Evolutionary conservation across 1,140 invertebrate genomes (phyloP).

Genomic region (Drosophila pectinifera): DNA sequence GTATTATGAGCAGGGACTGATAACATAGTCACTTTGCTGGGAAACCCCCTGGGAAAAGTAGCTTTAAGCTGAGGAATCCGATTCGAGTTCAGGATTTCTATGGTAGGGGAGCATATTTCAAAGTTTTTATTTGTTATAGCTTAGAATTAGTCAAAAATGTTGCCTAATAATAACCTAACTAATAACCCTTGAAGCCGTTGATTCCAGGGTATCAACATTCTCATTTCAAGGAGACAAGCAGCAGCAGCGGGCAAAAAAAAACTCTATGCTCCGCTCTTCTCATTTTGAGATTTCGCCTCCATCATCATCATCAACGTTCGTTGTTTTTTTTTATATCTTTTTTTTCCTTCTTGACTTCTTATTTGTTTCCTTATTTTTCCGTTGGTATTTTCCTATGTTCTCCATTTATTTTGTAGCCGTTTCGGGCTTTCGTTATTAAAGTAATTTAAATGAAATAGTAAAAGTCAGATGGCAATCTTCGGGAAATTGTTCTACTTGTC

Average conservation of each 20-base stretch:
- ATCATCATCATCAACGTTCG: constrained; percentile 46
- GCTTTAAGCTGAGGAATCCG: too few relatives aligned
- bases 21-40: too few relatives aligned
- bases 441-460: constrained; percentile 49
- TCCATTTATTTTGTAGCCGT: constrained; percentile 34
- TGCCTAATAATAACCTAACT: not conserved
- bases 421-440: constrained; percentile 37
- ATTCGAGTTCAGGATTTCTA: too few relatives aligned
- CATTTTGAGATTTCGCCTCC: constrained; percentile 38
- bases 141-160: too few relatives aligned
- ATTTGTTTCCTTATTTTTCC: not conserved
- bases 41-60: too few relatives aligned
- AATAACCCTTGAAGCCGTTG: not conserved
- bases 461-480: constrained; percentile 21
- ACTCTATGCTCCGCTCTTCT: constrained; percentile 24
- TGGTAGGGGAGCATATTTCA: too few relatives aligned
- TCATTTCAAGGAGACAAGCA: constrained; percentile 42
- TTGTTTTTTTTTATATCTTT: constrained; percentile 14
- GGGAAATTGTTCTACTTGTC: constrained; percentile 14
- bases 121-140: too few relatives aligned
- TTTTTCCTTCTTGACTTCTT: constrained; percentile 2
- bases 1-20: too few relatives aligned
- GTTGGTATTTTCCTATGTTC: constrained; percentile 23
- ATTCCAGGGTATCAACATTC: constrained; percentile 29
- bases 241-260: not conserved